Evolutionary conservation across 2,113 vertebrate species (phyloP), one percentile per base, ranked within the genome.

Genomic region (Passer domesticus): DNA sequence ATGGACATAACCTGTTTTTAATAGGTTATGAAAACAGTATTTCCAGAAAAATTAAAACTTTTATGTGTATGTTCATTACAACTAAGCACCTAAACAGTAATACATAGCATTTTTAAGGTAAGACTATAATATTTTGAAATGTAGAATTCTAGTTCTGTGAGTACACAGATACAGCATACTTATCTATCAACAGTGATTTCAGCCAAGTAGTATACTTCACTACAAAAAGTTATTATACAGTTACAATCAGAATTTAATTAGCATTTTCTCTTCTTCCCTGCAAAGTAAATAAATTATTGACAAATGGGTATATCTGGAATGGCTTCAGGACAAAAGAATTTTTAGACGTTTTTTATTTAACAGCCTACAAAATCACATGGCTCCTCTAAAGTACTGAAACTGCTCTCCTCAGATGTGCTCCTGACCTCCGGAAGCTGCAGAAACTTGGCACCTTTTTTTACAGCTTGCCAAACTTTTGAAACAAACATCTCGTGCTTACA

Each of bases 381-480:
- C 22, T 82, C 17, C 18, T 21, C 11, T 27, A 4, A 53, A 66
- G 14, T 13, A 72, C 25, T 68, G n/a, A 10, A 94, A 89, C 23
- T 58, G n/a, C 18, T 67, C 50, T 89, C 77, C 69, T 89, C 41
- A 95, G 53, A 82, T 0, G 0, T 68, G 53, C 30, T 79, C 17
- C 58, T 87, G 55, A 95, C 66, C 74, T 85, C 23, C 89, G 84
- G 24, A 74, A 96, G 53, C 70, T 62, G 70, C 21, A 92, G 49
- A 92, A 74, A 82, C 37, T 83, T 92, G 58, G 87, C 77, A 92
- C 3, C 0, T 63, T 89, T 69, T 72, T 69, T 33, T 67, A 68
- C 37, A 92, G 87, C 58, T 94, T 89, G 77, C 15, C 83, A 75
- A 93, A 78, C 44, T 56, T 84, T 55, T 64, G 62, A 94, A 96